Percentiles rank a stretch among this genome's conserved stretches.
Evolutionary conservation across 92 coral and sea anemone genomes (phyloP).

Genomic region (Metridium senile): DNA sequence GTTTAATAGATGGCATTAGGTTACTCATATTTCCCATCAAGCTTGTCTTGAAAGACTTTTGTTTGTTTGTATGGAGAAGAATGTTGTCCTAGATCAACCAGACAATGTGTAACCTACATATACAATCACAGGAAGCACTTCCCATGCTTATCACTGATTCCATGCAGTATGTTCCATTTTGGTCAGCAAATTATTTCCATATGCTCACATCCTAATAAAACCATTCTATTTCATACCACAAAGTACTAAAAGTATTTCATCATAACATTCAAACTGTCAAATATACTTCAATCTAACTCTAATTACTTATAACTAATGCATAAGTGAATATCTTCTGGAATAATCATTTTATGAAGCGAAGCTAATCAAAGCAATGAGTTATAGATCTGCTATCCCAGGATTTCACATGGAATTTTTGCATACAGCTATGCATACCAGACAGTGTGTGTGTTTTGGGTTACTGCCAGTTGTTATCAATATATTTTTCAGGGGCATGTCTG

Average conservation of each 20-base stretch:
- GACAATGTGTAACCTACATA: neutral
- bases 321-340: no score
- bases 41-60: neutral
- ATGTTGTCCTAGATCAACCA: neutral
- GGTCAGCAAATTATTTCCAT: neutral
- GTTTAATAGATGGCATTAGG: constrained; percentile 7
- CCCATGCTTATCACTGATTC: neutral
- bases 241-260: neutral
- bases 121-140: neutral
- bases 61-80: neutral
- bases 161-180: neutral
- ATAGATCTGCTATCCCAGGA: constrained; percentile 1
- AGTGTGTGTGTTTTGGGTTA: constrained; percentile 1
- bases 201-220: neutral
- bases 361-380: neutral
- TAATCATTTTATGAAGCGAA: no score
- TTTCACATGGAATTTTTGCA: constrained; percentile 3
- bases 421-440: neutral
- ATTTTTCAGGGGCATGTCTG: neutral
- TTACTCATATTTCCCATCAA: constrained; percentile 10
- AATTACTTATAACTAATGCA: no score
- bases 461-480: constrained; percentile 15
- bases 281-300: neutral
- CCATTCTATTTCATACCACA: neutral
- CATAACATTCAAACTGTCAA: neutral